Evolutionary conservation across 2,113 vertebrate genomes (phyloP).

Genomic region (Gorilla gorilla): DNA sequence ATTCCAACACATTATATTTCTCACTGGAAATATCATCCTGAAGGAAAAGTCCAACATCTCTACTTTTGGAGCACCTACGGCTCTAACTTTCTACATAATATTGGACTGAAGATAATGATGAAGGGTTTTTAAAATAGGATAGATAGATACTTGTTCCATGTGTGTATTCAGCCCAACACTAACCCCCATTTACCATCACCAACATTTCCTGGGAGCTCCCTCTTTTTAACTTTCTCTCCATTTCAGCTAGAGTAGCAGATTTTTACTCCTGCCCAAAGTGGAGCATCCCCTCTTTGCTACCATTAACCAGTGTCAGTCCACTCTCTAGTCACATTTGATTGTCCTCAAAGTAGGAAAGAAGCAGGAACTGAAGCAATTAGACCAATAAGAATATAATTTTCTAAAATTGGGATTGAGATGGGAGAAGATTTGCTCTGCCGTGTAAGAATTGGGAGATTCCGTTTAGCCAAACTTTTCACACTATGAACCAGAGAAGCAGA

Average conservation of each 20-base stretch:
- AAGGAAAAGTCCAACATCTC: constrained; percentile 76
- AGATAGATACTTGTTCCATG: background rate
- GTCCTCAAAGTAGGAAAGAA: background rate
- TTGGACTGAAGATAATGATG: constrained; percentile 32
- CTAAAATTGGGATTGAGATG: background rate
- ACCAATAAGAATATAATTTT: background rate
- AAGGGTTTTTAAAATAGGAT: constrained; percentile 31
- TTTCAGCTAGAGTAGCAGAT: background rate
- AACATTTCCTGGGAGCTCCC: background rate
- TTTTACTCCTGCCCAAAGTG: background rate
- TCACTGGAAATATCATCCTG: constrained; percentile 79
- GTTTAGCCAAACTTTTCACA: background rate
- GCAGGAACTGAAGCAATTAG: background rate
- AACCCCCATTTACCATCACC: background rate
- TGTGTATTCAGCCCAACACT: background rate
- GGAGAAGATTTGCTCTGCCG: background rate
- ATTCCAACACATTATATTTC: constrained; percentile 79
- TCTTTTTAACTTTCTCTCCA: background rate
- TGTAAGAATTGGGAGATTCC: background rate
- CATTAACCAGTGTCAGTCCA: background rate
- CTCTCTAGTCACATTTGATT: background rate
- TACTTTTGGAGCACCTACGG: constrained; percentile 69
- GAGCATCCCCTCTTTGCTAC: background rate
- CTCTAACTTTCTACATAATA: constrained; percentile 60
- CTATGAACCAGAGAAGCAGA: background rate